Conservation (phyloP, 1,140 invertebrate species). For the Sminthurinus signatus region DNA sequence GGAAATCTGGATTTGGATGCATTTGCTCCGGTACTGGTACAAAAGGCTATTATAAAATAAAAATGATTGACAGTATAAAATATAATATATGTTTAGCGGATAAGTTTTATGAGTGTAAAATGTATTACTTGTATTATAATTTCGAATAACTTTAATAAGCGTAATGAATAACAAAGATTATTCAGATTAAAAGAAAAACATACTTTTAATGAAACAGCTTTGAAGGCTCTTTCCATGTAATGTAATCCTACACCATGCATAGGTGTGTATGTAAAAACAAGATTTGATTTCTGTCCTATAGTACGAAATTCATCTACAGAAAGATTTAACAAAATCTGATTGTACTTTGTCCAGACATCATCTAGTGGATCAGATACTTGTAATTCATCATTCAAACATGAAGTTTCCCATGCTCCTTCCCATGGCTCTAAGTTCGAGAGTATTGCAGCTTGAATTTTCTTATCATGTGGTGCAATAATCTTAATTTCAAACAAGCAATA, state of each 20-base stretch:
- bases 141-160: no score
- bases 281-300: slow-evolving; percentile 29
- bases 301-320: neutral
- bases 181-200: no score
- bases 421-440: slow-evolving; percentile 66
- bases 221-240: slow-evolving; percentile 69
- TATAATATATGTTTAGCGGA: no score
- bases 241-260: slow-evolving; percentile 95
- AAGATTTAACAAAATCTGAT: neutral
- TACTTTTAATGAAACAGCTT: slow-evolving; percentile 66
- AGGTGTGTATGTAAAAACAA: slow-evolving; percentile 83
- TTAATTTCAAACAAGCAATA: slow-evolving; percentile 49
- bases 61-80: no score
- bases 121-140: no score
- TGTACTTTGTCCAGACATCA: neutral
- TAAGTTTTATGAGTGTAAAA: no score
- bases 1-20: slow-evolving; percentile 90
- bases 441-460: slow-evolving; percentile 75
- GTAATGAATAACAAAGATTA: no score
- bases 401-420: slow-evolving; percentile 59
- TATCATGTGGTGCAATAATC: slow-evolving; percentile 89
- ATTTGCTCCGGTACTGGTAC: slow-evolving; percentile 76
- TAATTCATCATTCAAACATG: slow-evolving; percentile 22
- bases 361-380: slow-evolving; percentile 29
- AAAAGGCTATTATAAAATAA: slow-evolving; percentile 51